Conservation (phyloP, 37 sponge, comb jelly and placozoan species). For the Aplysina aerophoba region DNA sequence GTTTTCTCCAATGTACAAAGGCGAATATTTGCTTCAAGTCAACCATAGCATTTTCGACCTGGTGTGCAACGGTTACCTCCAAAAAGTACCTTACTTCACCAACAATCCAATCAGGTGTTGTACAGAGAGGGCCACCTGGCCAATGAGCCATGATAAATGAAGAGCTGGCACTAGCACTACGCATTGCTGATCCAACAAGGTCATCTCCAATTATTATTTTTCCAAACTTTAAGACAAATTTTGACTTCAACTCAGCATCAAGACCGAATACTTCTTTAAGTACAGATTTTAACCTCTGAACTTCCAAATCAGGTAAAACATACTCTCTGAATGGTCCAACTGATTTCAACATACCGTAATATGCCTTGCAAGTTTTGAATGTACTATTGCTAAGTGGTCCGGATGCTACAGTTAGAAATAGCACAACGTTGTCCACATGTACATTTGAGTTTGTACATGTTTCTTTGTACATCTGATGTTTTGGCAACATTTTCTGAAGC, state of each 20-base stretch:
- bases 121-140: constrained; percentile 26
- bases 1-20: constrained; percentile 48
- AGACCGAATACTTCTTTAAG: not conserved
- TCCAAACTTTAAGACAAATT: constrained; percentile 6
- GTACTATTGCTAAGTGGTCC: not conserved
- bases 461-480: too few species aligned
- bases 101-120: constrained; percentile 8
- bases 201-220: constrained; percentile 25
- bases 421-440: constrained; percentile 5
- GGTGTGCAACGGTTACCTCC: not conserved
- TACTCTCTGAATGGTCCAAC: constrained; percentile 15
- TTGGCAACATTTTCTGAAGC: too few species aligned
- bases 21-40: too few species aligned
- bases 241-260: not conserved
- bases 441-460: too few species aligned
- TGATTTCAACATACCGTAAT: not conserved
- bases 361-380: not conserved
- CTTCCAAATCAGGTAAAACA: not conserved
- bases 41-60: too few species aligned
- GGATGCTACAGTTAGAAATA: not conserved
- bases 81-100: constrained; percentile 47
- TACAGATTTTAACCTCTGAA: not conserved
- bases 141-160: constrained; percentile 47
- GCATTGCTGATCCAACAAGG: constrained; percentile 41
- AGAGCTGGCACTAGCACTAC: constrained; percentile 14